Percentiles rank a stretch among this genome's conserved stretches.
Evolutionary conservation across 2,888 invertebrate genomes (phyloP).

Genomic region (Matsumyia berberina): DNA sequence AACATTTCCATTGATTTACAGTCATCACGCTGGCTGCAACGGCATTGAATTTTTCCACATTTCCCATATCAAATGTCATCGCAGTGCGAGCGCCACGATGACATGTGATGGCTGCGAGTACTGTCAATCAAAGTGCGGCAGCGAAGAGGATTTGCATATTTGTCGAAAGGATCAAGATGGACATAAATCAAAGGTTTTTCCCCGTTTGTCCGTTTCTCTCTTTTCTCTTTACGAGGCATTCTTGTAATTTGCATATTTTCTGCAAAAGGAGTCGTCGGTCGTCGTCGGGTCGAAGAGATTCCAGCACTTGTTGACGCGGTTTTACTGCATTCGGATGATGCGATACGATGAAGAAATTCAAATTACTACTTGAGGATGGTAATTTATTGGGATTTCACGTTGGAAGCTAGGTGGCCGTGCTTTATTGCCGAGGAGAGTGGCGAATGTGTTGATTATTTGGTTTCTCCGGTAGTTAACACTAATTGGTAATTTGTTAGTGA

Average conservation of each 20-base stretch:
- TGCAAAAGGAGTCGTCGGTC: conserved; percentile 55
- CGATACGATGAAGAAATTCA: conserved; percentile 66
- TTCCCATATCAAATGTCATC: conserved; percentile 51
- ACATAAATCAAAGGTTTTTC: conserved; percentile 65
- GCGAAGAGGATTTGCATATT: conserved; percentile 69
- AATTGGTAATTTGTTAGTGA: conserved; percentile 73
- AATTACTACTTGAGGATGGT: conserved; percentile 60
- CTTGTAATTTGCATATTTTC: conserved; percentile 68
- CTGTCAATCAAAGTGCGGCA: conserved; percentile 60
- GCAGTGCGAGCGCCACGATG: conserved; percentile 18
- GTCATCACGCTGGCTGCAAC: conserved; percentile 44
- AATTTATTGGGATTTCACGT: conserved; percentile 68
- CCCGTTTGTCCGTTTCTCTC: neutral
- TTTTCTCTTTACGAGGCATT: conserved; percentile 18
- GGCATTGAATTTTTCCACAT: conserved; percentile 39
- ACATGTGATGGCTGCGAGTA: conserved; percentile 42
- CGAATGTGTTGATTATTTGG: conserved; percentile 72
- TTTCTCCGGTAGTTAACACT: conserved; percentile 70
- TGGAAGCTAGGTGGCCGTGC: conserved; percentile 49
- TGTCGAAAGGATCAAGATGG: conserved; percentile 70
- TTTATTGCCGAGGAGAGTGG: conserved; percentile 56
- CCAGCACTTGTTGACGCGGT: conserved; percentile 63
- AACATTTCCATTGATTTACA: conserved; percentile 70
- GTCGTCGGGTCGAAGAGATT: neutral
- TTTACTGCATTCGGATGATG: conserved; percentile 60